phyloP scores from a whole-genome alignment of 2,797 vertebrate species.

The Xenopus petersii region DNA sequence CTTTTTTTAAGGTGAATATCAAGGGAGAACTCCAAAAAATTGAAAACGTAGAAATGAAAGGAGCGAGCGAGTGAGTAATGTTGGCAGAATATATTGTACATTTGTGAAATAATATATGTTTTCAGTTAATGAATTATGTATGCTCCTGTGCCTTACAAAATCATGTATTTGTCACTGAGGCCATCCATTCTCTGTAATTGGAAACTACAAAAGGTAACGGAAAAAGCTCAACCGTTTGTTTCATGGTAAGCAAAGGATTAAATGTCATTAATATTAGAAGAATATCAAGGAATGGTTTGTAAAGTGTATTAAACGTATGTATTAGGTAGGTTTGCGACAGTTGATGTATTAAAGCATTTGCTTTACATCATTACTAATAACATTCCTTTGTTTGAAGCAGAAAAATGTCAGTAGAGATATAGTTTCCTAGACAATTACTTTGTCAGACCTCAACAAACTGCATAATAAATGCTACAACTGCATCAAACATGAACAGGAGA shows the following conservation, averaged over 20 bases:
- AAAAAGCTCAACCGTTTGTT: slow-evolving; percentile 20
- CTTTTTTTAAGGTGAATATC: slow-evolving; percentile 38
- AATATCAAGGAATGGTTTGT: not conserved
- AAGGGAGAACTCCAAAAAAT: slow-evolving; percentile 30
- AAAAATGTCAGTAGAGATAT: slow-evolving; percentile 67
- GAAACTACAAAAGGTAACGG: slow-evolving; percentile 26
- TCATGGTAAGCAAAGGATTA: slow-evolving; percentile 20
- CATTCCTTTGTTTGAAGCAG: slow-evolving; percentile 62
- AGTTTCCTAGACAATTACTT: slow-evolving; percentile 76
- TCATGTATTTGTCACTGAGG: slow-evolving; percentile 16
- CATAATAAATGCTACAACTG: slow-evolving; percentile 76
- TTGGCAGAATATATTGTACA: slow-evolving; percentile 34
- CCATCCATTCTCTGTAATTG: slow-evolving; percentile 19
- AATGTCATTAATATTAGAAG: slow-evolving; percentile 20
- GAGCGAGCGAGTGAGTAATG: slow-evolving; percentile 37
- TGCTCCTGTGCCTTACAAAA: slow-evolving; percentile 26
- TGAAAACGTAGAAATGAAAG: slow-evolving; percentile 37
- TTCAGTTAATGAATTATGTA: slow-evolving; percentile 45
- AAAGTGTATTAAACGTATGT: slow-evolving; percentile 45
- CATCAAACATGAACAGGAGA: slow-evolving; percentile 69
- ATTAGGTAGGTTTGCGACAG: slow-evolving; percentile 57
- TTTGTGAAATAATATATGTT: slow-evolving; percentile 45
- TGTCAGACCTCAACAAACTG: slow-evolving; percentile 76
- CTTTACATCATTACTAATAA: slow-evolving; percentile 54
- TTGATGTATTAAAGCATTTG: slow-evolving; percentile 65